phyloP scores from a whole-genome alignment of 2,888 invertebrate genomes.

The Augiades crinisus region DNA sequence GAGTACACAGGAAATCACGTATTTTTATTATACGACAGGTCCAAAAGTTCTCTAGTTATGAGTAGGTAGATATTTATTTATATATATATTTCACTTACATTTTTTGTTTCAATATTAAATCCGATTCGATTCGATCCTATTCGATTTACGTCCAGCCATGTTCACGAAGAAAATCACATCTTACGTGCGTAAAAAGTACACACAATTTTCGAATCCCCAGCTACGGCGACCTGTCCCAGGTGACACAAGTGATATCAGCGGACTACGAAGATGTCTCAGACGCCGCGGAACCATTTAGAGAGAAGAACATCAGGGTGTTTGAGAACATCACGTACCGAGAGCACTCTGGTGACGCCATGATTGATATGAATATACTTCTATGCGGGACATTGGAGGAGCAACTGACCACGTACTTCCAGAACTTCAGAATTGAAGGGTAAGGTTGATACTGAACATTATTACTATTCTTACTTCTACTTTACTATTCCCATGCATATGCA shows the following conservation, averaged over 20 bases:
- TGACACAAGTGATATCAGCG: slow-evolving; percentile 89
- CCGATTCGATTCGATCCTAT: too few species aligned
- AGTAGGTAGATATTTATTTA: too few species aligned
- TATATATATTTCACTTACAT: too few species aligned
- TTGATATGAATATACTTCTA: slow-evolving; percentile 93
- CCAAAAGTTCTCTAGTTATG: too few species aligned
- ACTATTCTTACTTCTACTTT: too few species aligned
- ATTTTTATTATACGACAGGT: too few species aligned
- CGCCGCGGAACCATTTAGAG: slow-evolving; percentile 84
- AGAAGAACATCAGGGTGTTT: slow-evolving; percentile 79
- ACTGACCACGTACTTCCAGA: slow-evolving; percentile 90
- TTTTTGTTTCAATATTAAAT: too few species aligned
- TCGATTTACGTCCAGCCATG: too few species aligned
- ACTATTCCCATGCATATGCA: too few species aligned
- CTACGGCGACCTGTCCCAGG: slow-evolving; percentile 89
- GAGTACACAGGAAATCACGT: too few species aligned
- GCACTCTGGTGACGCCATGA: slow-evolving; percentile 80
- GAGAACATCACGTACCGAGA: slow-evolving; percentile 51
- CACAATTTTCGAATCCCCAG: slow-evolving; percentile 43
- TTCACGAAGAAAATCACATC: too few species aligned
- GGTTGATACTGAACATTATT: slow-evolving; percentile 52
- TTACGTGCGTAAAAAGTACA: too few species aligned
- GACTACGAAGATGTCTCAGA: slow-evolving; percentile 84
- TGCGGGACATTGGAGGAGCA: slow-evolving; percentile 92
- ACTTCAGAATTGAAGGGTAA: slow-evolving; percentile 89